Base-by-base conservation (phyloP, 1,140 invertebrate genomes). In the Aphidius ervi region DNA sequence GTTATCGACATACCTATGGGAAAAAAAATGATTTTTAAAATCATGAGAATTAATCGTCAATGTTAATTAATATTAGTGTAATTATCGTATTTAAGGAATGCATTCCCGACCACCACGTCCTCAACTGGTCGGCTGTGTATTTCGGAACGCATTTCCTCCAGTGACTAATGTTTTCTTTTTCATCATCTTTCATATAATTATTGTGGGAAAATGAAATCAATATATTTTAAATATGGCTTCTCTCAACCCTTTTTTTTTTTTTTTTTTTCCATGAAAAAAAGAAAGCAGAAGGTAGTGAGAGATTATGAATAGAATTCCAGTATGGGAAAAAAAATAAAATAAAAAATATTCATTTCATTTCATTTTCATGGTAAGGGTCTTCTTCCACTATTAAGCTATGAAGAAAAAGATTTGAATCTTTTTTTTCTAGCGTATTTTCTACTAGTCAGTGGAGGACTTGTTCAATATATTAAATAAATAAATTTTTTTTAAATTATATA, bases 371-470 rank as follows among this genome's bases (percentile, higher is more conserved):
- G 75, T 77, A 74, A 77, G 71, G 77, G 75, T 67, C 70, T 65
- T 66, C 65, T 77, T 72, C 70, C 68, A 75, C 74, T 75, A 69
- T 70, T 48, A 68, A 64, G 60, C 65, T 68, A 68, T 60, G 63
- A 66, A 59, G 61, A 60, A 65, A 68, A 55, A 69, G 63, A 65
- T 65, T 65, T 67, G 37, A 56, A 56, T 49, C 43, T 58, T 62
- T 48, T 62, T 9, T 62, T 59, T 64, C 63, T 58, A 59, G 43
- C 23, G 23, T 31, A 31, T 31, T 16, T 57, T 65, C 52, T 60
- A 37, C 69, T 76, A 79, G 77, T 76, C 76, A 73, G 66, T 77
- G 77, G 75, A 79, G 71, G 77, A 79, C 76, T 79, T 75, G 76
- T 70, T 68, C 72, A 71, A 69, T 68, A 62, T 74, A 54, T 54